Base-by-base conservation (phyloP, 23 tunicate genomes). In the Botrylloides violaceus region DNA sequence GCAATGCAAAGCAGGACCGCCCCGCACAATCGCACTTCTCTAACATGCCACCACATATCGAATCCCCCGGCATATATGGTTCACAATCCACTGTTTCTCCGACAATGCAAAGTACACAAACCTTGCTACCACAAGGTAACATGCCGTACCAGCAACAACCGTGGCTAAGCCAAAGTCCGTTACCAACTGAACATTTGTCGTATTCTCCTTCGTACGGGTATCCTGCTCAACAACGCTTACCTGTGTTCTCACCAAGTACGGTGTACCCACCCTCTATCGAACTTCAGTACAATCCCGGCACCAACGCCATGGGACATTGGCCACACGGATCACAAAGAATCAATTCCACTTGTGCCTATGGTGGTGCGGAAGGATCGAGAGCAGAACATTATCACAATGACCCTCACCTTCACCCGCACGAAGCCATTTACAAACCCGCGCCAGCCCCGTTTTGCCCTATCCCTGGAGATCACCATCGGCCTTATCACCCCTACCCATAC, bases 401-500 rank as follows among this genome's bases (percentile, higher is more conserved):
- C 9, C 15, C 53, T 9, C 53, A 43, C 53, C 9, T 43, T 9
- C 53, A 9, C 53, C 12, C 53, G 15, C 53, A 43, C 53, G 53
- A 43, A 9, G 53, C 53, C 53, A 7, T 43, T 43, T 43, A 43
- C 15, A 43, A 43, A 43, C 53, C 53, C 9, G 53, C 53, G 12
- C 9, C 53, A 15, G 9, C 53, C 12, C 15, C 53, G 15, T 43
- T 43, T 43, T 43, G 53, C 15, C 53, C 9, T 43, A 43, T 1
- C 23, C 65, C 29, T 20, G 30, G 30, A n/a, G 65, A 25, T 22
- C n/a, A 31, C 36, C 56, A 68, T 28, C 49, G 74, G 58, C 49
- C 74, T 43, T 68, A 68, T 22, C 60, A 39, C 0, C 28, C 56
- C 22, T 68, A 68, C 28, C 25, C 74, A 6, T 68, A 68, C 28